A percentile compares a stretch with the other conserved stretches of the same genome.
Evolutionary conservation across 37 sponge, comb jelly and placozoan species (phyloP).

Genomic region (Chondrilla cf. caribensis): DNA sequence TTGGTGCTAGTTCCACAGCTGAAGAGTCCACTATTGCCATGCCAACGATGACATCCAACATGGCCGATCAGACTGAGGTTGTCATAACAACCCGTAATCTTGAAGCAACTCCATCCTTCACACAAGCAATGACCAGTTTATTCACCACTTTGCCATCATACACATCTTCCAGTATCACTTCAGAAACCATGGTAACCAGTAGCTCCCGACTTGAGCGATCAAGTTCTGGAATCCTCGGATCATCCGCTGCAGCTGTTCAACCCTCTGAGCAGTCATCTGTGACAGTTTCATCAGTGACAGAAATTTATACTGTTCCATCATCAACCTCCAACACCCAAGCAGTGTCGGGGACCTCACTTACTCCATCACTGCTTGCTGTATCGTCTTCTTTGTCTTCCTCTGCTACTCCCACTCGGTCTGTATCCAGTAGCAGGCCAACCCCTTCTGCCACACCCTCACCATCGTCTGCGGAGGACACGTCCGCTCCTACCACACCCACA

Average conservation of each 20-base stretch:
- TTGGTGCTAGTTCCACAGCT: neutral
- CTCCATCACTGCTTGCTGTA: neutral
- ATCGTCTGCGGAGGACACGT: no score
- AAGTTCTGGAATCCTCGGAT: neutral
- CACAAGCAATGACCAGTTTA: neutral
- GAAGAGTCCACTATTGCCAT: neutral
- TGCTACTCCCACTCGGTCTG: neutral
- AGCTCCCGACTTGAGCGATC: neutral
- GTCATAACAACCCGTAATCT: neutral
- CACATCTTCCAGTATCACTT: neutral
- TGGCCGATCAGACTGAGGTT: no score
- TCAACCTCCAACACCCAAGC: neutral
- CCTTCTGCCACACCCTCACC: no score
- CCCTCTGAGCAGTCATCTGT: neutral
- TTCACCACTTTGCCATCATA: neutral
- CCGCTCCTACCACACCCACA: no score
- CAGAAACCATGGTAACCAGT: neutral
- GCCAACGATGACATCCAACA: no score
- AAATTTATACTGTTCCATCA: neutral
- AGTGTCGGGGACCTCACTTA: neutral
- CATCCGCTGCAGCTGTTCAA: neutral
- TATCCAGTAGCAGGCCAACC: no score
- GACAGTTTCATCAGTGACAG: neutral
- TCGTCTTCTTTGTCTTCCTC: neutral
- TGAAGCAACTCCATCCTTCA: neutral